Percentiles rank a stretch among this genome's conserved stretches.
phyloP scores from a whole-genome alignment of 2,888 invertebrate genomes.

The Caenorhabditis sp. region DNA sequence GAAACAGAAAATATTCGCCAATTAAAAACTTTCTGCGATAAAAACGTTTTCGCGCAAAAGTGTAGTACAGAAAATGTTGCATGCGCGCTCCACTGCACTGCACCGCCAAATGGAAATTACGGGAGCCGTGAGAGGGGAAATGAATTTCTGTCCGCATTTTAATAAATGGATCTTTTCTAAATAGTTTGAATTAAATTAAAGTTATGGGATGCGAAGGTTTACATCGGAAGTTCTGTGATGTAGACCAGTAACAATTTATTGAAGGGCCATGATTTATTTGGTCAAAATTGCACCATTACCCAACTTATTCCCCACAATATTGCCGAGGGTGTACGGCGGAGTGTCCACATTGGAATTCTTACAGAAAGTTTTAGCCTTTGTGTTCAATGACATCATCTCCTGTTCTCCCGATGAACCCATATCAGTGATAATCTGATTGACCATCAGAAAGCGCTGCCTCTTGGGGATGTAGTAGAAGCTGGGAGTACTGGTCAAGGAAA shows the following conservation, averaged over 20 bases:
- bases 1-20: no score
- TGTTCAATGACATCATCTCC: conserved; percentile 37
- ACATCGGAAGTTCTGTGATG: no score
- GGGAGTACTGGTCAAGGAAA: conserved; percentile 25
- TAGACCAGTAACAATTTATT: conserved; percentile 1
- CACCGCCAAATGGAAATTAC: no score
- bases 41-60: no score
- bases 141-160: no score
- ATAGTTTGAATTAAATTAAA: no score
- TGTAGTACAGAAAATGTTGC: no score
- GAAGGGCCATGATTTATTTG: conserved; percentile 4
- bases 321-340: conserved; percentile 54
- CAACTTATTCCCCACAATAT: conserved; percentile 48
- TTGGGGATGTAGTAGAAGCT: conserved; percentile 58
- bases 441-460: conserved; percentile 46
- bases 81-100: no score
- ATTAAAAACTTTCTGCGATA: no score
- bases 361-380: conserved; percentile 38
- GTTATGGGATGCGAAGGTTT: no score
- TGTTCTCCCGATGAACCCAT: conserved; percentile 12
- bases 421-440: conserved; percentile 47
- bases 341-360: conserved; percentile 51
- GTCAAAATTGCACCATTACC: conserved; percentile 43
- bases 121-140: no score
- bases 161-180: no score